A percentile compares a stretch with the other conserved stretches of the same genome.
Conservation (phyloP, 2,888 invertebrate species). For the Malthinus seriepunctatus region DNA sequence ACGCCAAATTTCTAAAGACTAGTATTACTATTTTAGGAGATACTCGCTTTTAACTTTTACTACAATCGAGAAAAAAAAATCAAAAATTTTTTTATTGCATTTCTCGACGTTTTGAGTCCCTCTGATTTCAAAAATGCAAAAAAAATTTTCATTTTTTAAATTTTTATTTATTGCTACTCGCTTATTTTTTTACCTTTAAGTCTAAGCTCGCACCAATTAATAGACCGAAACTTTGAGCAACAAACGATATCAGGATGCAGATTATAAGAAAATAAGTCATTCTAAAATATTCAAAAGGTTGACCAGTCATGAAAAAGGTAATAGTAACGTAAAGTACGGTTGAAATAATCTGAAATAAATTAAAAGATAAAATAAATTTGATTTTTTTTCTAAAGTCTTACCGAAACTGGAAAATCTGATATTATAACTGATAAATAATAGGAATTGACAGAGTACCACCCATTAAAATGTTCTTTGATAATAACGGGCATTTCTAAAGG, state of each 20-base stretch:
- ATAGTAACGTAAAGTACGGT: slow-evolving; percentile 76
- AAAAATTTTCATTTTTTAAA: too few species aligned
- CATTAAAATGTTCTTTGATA: slow-evolving; percentile 68
- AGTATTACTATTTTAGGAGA: too few species aligned
- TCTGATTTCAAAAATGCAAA: too few species aligned
- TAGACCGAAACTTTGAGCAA: slow-evolving; percentile 84
- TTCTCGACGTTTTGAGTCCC: too few species aligned
- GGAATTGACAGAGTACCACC: slow-evolving; percentile 69
- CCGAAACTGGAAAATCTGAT: slow-evolving; percentile 67
- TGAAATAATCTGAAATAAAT: slow-evolving; percentile 56
- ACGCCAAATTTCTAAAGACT: too few species aligned
- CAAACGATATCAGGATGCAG: slow-evolving; percentile 76
- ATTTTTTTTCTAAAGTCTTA: slow-evolving; percentile 31
- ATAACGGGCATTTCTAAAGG: slow-evolving; percentile 65
- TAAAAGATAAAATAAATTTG: not conserved
- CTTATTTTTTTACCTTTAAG: slow-evolving; percentile 73
- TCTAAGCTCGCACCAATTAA: slow-evolving; percentile 82
- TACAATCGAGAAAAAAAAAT: too few species aligned
- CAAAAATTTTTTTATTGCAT: too few species aligned
- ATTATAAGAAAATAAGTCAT: slow-evolving; percentile 73
- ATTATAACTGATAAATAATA: slow-evolving; percentile 65
- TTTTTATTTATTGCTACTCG: too few species aligned
- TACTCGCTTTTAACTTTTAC: too few species aligned
- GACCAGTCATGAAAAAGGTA: slow-evolving; percentile 85
- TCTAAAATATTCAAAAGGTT: slow-evolving; percentile 75